Conservation (phyloP, 2,888 invertebrate species). For the Baronia brevicornis region DNA sequence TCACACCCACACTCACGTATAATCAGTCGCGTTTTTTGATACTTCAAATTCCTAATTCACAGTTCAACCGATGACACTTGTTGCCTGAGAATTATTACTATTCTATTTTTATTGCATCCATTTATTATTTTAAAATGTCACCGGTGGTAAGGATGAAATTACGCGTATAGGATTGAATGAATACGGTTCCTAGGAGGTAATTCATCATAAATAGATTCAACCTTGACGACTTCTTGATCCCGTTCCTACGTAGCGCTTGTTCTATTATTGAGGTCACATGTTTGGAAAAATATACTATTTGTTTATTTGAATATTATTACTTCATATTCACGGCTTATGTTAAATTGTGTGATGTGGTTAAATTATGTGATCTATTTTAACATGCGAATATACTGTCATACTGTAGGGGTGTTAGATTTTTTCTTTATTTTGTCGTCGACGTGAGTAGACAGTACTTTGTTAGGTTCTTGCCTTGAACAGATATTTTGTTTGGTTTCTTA, state of each 20-base stretch:
- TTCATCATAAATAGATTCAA: slow-evolving; percentile 64
- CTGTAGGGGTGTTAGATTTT: too few relatives aligned
- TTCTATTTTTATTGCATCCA: slow-evolving; percentile 24
- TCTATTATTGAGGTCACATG: slow-evolving; percentile 54
- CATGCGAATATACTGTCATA: slow-evolving; percentile 8
- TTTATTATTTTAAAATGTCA: slow-evolving; percentile 15
- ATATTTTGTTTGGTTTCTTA: too few relatives aligned
- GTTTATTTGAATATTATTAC: slow-evolving; percentile 4
- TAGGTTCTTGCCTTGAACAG: too few relatives aligned
- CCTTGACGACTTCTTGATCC: slow-evolving; percentile 69
- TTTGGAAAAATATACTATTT: slow-evolving; percentile 32
- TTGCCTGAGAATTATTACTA: slow-evolving; percentile 26
- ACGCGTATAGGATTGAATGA: slow-evolving; percentile 14
- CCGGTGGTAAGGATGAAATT: slow-evolving; percentile 11
- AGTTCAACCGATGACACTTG: slow-evolving; percentile 33
- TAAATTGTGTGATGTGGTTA: too few relatives aligned
- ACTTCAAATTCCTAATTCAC: slow-evolving; percentile 39
- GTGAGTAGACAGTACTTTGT: too few relatives aligned
- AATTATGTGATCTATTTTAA: not conserved
- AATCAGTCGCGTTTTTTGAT: slow-evolving; percentile 41
- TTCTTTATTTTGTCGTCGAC: too few relatives aligned
- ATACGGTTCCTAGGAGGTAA: slow-evolving; percentile 42
- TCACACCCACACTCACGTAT: slow-evolving; percentile 55
- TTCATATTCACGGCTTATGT: too few relatives aligned
- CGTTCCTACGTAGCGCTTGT: slow-evolving; percentile 58